phyloP scores from a whole-genome alignment of 1,140 invertebrate genomes.

The Drosophila persimilis region DNA sequence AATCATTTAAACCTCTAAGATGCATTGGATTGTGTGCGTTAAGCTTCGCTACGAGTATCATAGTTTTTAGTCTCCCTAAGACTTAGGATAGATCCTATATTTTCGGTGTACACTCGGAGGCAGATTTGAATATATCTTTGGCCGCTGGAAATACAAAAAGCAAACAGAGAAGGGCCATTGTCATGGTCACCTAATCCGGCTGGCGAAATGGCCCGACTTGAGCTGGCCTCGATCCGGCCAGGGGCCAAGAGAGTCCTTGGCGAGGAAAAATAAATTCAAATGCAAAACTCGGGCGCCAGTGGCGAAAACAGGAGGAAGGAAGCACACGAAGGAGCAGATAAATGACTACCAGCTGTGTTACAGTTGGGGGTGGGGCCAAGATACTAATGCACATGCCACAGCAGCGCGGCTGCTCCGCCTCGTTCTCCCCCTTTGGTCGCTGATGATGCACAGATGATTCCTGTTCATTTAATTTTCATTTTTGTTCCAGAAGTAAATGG shows the following conservation, averaged over 20 bases:
- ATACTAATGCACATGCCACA: conserved; percentile 60
- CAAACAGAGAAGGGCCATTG: conserved; percentile 49
- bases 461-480: conserved; percentile 73
- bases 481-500: conserved; percentile 34
- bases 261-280: conserved; percentile 64
- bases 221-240: conserved; percentile 38
- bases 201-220: conserved; percentile 48
- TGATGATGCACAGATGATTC: conserved; percentile 66
- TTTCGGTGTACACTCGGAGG: neutral
- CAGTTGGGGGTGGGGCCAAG: conserved; percentile 24
- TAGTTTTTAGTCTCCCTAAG: too few species aligned
- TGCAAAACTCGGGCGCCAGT: conserved; percentile 45
- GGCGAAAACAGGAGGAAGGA: neutral
- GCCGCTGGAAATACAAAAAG: conserved; percentile 45
- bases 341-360: conserved; percentile 74
- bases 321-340: conserved; percentile 23
- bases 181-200: conserved; percentile 79
- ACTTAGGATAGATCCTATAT: too few species aligned
- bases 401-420: neutral
- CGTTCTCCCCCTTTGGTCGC: neutral
- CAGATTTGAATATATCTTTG: too few species aligned
- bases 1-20: too few species aligned
- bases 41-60: too few species aligned
- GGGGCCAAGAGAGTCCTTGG: conserved; percentile 11
- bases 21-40: too few species aligned